Base-by-base conservation (phyloP, 2,888 invertebrate species). In the Lysandra coridon region DNA sequence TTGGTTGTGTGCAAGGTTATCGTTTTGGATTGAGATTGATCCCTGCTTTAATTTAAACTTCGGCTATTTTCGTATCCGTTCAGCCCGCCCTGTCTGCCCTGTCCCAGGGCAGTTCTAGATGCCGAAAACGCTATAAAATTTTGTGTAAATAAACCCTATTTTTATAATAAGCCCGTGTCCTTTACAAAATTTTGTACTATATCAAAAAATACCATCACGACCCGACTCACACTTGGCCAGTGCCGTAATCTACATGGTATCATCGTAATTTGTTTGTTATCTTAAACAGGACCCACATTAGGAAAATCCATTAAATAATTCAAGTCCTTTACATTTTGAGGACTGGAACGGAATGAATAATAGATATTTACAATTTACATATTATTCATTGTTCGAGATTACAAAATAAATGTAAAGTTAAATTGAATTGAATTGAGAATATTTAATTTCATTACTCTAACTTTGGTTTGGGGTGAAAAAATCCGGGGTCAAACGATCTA, bases 281-380 rank as follows among this genome's bases (percentile, higher is more conserved):
- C 33, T 69, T 62, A 23, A 62, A 62, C 69, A 37, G 1, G 69
- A 37, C 30, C 12, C 69, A 69, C 69, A 69, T 69, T 69, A 33
- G 69, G 69, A 14, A 69, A 69, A 69, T 69, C 69, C 69, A 69
- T 69, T 37, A 69, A 69, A 69, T 69, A 69, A 69, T 33, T 69
- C 69, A 69, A 69, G 69, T 69, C 69, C 69, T 69, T 69, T 69
- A 69, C 69, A 69, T 69, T 69, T 33, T 69, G 33, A 69, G 33
- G 69, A 17, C 14, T 17, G 69, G 33, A 69, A 69, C 33, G 12
- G 7, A 30, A 69, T 69, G 37, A 69, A 69, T 69, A 33, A 69
- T 17, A 12, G 5, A 69, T 69, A 69, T 69, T 69, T 69, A 69
- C 17, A 33, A 33, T 69, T 69, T 37, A 37, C 30, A 69, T 69